A percentile compares a stretch with the other conserved stretches of the same genome.
Evolutionary conservation across 2,888 invertebrate genomes (phyloP).

Genomic region (Quadroppia sp.): DNA sequence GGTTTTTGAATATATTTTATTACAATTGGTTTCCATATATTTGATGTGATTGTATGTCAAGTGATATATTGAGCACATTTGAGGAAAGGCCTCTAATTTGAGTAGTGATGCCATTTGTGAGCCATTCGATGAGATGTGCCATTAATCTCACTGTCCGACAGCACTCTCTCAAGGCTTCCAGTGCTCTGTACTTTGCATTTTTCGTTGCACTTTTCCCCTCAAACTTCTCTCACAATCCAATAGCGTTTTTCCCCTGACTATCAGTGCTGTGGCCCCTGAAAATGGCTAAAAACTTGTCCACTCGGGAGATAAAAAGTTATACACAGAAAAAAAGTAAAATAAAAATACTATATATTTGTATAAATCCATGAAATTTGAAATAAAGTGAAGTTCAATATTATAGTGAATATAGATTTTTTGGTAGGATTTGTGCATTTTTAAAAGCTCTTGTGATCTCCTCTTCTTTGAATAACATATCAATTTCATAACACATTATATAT

Average conservation of each 20-base stretch:
- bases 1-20: slow-evolving; percentile 18
- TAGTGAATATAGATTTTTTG: slow-evolving; percentile 27
- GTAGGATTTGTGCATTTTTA: slow-evolving; percentile 31
- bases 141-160: slow-evolving; percentile 34
- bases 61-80: slow-evolving; percentile 34
- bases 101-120: slow-evolving; percentile 12
- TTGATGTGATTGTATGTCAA: slow-evolving; percentile 3
- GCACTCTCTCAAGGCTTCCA: not conserved
- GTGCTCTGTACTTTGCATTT: slow-evolving; percentile 28
- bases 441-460: slow-evolving; percentile 24
- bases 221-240: not conserved
- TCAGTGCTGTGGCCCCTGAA: not conserved
- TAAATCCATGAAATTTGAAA: slow-evolving; percentile 30
- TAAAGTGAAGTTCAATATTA: slow-evolving; percentile 8
- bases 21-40: not conserved
- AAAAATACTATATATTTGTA: not conserved
- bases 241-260: not conserved
- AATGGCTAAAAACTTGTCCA: not conserved
- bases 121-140: slow-evolving; percentile 28
- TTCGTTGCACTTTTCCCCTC: not conserved
- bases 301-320: slow-evolving; percentile 14
- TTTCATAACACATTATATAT: slow-evolving; percentile 8
- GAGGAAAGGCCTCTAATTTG: slow-evolving; percentile 13
- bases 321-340: too few species aligned
- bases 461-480: slow-evolving; percentile 37